Evolutionary conservation across 2,888 invertebrate genomes (phyloP).

Genomic region (Hyalella azteca): DNA sequence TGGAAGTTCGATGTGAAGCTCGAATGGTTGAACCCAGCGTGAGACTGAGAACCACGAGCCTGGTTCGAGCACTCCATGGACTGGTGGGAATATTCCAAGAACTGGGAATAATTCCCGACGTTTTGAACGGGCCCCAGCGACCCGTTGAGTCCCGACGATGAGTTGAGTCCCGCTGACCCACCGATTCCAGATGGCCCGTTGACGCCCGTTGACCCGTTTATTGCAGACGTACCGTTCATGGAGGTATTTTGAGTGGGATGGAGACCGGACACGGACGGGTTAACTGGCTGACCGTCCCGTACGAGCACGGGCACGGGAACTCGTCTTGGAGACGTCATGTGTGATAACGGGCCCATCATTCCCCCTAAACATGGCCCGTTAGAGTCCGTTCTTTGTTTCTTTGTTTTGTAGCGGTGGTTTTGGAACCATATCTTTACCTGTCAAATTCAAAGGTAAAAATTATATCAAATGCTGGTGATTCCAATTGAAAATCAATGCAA

Average conservation of each 20-base stretch:
- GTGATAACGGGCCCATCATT: constrained; percentile 69
- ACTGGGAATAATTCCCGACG: not conserved
- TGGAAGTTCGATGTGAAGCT: not conserved
- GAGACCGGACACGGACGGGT: too few relatives aligned
- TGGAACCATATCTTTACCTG: constrained; percentile 95
- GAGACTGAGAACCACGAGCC: not conserved
- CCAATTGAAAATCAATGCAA: too few relatives aligned
- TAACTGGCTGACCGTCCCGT: constrained; percentile 91
- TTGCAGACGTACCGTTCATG: not conserved
- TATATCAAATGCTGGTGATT: too few relatives aligned
- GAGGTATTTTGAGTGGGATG: too few relatives aligned
- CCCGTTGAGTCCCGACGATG: not conserved
- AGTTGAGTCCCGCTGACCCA: not conserved
- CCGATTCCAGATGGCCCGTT: not conserved
- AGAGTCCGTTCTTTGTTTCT: constrained; percentile 86
- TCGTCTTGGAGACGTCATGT: constrained; percentile 81
- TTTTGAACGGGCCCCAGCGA: not conserved
- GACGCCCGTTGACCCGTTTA: not conserved
- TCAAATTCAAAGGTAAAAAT: too few relatives aligned
- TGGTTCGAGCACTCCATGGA: not conserved
- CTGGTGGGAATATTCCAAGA: not conserved
- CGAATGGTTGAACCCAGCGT: not conserved
- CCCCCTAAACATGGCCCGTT: constrained; percentile 69
- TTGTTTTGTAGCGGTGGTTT: constrained; percentile 98
- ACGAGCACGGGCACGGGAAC: constrained; percentile 95